Percentiles rank a stretch among this genome's conserved stretches.
Evolutionary conservation across 2,113 vertebrate species (phyloP).

Genomic region (Pelecanoides urinatrix): DNA sequence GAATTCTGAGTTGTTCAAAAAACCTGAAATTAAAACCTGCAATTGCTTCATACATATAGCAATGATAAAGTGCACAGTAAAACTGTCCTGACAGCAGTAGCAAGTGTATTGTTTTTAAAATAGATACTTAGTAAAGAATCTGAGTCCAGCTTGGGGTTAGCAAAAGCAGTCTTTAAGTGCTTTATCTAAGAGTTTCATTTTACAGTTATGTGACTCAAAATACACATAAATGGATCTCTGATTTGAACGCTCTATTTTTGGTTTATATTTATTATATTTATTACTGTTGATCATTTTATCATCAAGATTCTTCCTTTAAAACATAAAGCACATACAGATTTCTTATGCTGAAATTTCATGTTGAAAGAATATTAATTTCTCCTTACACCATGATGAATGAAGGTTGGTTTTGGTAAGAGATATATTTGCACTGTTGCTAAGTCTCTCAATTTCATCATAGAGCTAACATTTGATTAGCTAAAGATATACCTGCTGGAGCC

Average conservation of each 20-base stretch:
- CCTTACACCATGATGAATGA: neutral
- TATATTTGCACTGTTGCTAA: neutral
- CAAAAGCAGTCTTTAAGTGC: neutral
- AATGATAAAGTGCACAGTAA: neutral
- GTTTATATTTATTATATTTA: neutral
- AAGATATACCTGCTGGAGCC: neutral
- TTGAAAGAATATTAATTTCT: neutral
- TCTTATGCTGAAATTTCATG: neutral
- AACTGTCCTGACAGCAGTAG: neutral
- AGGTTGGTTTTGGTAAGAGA: neutral
- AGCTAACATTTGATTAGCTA: neutral
- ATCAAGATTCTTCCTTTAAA: neutral
- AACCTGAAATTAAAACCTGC: neutral
- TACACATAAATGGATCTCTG: neutral
- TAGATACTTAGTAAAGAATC: neutral
- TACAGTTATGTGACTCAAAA: neutral
- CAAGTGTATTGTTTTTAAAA: neutral
- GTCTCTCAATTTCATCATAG: neutral
- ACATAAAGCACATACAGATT: neutral
- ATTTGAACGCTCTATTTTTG: neutral
- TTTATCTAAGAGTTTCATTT: neutral
- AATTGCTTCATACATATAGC: neutral
- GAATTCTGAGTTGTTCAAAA: neutral
- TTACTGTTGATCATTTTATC: neutral
- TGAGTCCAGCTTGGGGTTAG: neutral